Conservation (phyloP, 2,888 invertebrate genomes). For the Dynastes tityus region DNA sequence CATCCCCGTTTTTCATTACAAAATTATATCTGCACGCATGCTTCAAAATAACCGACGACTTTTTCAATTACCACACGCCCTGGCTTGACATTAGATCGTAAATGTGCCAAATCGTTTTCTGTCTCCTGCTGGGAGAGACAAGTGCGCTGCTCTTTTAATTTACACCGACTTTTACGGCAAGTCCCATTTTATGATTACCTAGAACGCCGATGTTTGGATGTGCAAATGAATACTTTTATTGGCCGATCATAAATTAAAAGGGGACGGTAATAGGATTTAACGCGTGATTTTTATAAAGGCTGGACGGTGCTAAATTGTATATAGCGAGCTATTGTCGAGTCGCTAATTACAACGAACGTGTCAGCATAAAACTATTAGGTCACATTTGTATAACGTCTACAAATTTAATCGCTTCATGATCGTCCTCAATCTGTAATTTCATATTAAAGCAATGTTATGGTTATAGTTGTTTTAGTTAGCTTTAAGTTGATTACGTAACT, state of each 20-base stretch:
- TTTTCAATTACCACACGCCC: conserved; percentile 35
- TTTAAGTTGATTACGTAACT: too few relatives aligned
- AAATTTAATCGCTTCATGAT: neutral
- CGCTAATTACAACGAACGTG: conserved; percentile 22
- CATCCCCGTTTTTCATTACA: neutral
- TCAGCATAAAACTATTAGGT: conserved; percentile 2
- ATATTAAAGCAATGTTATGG: too few relatives aligned
- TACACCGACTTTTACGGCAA: conserved; percentile 31
- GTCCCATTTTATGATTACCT: conserved; percentile 15
- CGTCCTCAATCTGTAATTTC: neutral
- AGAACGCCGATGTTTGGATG: conserved; percentile 14
- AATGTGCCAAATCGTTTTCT: conserved; percentile 35
- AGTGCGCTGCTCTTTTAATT: conserved; percentile 41
- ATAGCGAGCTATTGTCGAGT: conserved; percentile 18
- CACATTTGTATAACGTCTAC: neutral
- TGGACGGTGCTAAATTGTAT: conserved; percentile 22
- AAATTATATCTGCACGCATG: neutral
- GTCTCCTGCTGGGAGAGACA: conserved; percentile 19
- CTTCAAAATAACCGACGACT: conserved; percentile 19
- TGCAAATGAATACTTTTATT: conserved; percentile 38
- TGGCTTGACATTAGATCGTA: conserved; percentile 30
- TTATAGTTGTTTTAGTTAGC: too few relatives aligned
- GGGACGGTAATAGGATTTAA: conserved; percentile 25
- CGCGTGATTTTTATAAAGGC: conserved; percentile 30
- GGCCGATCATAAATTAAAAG: conserved; percentile 37